Conservation (phyloP, 2,797 vertebrate species). For the Acanthornis magna region DNA sequence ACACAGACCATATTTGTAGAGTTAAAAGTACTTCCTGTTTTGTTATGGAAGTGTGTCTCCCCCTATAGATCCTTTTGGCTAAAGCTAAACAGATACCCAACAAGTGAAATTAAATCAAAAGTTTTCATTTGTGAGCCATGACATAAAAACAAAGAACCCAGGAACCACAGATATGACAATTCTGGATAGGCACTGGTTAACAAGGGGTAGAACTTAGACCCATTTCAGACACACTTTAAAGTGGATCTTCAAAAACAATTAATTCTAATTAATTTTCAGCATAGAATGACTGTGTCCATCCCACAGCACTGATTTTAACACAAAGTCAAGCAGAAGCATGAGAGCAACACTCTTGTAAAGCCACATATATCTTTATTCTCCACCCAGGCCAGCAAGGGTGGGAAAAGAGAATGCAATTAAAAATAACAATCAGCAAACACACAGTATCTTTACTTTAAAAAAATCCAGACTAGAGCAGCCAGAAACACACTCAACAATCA, state of each 20-base stretch:
- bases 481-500: conserved; percentile 17
- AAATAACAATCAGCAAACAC: conserved; percentile 30
- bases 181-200: not conserved
- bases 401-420: conserved; percentile 36
- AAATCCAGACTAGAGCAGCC: conserved; percentile 16
- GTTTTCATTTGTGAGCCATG: not conserved
- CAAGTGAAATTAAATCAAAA: not conserved
- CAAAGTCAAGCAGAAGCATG: conserved; percentile 11
- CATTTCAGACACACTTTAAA: not conserved
- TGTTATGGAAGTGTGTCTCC: not conserved
- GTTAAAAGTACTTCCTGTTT: not conserved
- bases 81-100: not conserved
- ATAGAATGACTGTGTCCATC: not conserved
- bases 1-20: not conserved
- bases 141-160: not conserved
- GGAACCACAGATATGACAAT: not conserved
- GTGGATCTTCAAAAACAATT: not conserved
- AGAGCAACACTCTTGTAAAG: not conserved
- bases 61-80: not conserved
- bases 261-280: not conserved
- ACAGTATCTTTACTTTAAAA: not conserved
- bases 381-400: conserved; percentile 54
- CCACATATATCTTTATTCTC: conserved; percentile 40
- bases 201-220: not conserved
- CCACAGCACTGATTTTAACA: not conserved